Percentiles rank a stretch among this genome's conserved stretches.
Conservation (phyloP, 2,888 invertebrate species). For the Acanthosepion pharaonis region DNA sequence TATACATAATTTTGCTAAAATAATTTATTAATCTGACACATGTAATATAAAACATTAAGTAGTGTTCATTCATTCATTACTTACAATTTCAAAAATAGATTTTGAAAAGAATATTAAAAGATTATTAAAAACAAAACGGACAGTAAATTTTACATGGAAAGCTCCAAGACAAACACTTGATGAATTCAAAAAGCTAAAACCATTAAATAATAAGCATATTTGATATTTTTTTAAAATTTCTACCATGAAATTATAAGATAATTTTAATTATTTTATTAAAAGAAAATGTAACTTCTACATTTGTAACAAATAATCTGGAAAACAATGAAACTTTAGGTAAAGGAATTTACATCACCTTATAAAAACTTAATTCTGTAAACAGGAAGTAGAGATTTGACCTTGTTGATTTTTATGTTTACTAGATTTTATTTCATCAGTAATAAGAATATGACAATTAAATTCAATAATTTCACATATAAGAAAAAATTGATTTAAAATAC, state of each 20-base stretch:
- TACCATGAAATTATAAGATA: background rate
- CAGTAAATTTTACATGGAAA: no score
- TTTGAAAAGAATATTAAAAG: background rate
- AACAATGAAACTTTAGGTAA: background rate
- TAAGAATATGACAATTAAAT: background rate
- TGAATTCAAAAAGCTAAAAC: background rate
- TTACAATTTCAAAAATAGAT: background rate
- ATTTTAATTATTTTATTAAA: background rate
- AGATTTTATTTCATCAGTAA: background rate
- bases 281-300: background rate
- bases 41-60: background rate
- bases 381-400: background rate
- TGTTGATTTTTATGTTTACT: background rate
- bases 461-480: background rate
- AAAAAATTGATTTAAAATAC: background rate
- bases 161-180: background rate
- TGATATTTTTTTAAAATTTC: background rate
- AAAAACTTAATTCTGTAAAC: background rate
- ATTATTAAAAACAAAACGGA: background rate
- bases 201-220: background rate
- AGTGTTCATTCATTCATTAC: no score
- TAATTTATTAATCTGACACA: background rate
- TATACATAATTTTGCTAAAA: no score
- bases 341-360: background rate
- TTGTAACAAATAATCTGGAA: background rate